These are phyloP conservation scores for Cosmorhoe ocellata DNA, from an alignment of 2,888 invertebrate genomes.

Conservation along the genomic window DNA sequence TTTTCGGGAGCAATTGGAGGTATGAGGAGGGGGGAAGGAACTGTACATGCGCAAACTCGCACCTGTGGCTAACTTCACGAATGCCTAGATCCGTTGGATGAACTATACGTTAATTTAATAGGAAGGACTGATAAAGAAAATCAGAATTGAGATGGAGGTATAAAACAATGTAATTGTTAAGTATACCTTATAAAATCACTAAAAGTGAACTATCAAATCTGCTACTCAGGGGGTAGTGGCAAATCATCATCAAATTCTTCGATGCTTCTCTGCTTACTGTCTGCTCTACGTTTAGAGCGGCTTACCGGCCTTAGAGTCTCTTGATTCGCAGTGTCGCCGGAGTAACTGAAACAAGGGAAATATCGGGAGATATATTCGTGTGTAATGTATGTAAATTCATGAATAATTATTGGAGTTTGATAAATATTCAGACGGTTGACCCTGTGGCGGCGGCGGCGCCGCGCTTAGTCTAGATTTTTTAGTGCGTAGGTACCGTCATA, in stretches of 20 bases:
- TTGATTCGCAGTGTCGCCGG: constrained; percentile 34
- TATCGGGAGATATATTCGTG: background rate
- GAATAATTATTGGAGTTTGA: constrained; percentile 52
- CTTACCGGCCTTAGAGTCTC: constrained; percentile 52
- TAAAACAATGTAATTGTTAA: background rate
- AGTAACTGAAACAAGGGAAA: constrained; percentile 38
- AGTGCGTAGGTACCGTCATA: constrained; percentile 29
- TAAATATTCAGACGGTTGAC: constrained; percentile 64
- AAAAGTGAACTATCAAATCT: background rate
- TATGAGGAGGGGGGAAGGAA: no score
- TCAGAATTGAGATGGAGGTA: no score
- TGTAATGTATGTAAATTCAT: constrained; percentile 43
- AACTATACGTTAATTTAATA: no score
- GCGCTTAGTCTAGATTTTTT: constrained; percentile 38
- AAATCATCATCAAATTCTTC: constrained; percentile 72
- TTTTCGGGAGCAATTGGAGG: no score
- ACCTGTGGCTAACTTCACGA: no score
- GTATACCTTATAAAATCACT: constrained; percentile 11
- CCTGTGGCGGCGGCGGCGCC: constrained; percentile 43
- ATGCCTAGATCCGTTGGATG: no score
- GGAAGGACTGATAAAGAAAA: no score
- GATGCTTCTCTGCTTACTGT: constrained; percentile 52
- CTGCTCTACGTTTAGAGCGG: constrained; percentile 48
- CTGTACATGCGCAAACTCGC: no score
- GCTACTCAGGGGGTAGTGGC: constrained; percentile 71